Conservation (phyloP, 2,113 vertebrate species). For the Macrotus californicus region DNA sequence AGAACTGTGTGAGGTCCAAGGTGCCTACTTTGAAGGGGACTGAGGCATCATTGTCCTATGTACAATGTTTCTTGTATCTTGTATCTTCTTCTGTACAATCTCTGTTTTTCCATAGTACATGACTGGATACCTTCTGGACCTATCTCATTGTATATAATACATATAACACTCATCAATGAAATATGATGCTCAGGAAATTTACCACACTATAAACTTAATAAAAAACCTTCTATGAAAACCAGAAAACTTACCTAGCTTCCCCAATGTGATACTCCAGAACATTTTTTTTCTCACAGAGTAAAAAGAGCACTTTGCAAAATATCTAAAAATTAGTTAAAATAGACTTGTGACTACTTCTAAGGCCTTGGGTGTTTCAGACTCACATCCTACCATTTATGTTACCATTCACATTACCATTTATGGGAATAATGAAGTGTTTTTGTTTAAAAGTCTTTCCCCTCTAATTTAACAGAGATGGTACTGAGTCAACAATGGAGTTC, state of each 20-base stretch:
- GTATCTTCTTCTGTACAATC: no score
- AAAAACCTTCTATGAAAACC: not conserved
- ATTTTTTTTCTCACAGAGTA: not conserved
- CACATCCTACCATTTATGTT: not conserved
- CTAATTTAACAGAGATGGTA: slow-evolving; percentile 57
- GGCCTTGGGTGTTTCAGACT: not conserved
- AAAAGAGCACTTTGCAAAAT: slow-evolving; percentile 23
- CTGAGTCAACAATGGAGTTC: slow-evolving; percentile 57
- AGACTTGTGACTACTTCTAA: not conserved
- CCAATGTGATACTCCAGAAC: not conserved
- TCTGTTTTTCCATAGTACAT: no score
- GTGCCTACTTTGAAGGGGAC: no score
- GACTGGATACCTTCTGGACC: no score
- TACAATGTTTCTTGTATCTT: no score
- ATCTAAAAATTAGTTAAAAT: not conserved
- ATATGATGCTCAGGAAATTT: not conserved
- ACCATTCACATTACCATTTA: slow-evolving; percentile 20
- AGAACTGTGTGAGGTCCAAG: no score
- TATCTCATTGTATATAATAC: not conserved
- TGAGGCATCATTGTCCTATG: no score
- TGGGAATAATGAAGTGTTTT: slow-evolving; percentile 58
- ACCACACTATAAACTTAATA: not conserved
- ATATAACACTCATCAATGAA: slow-evolving; percentile 2
- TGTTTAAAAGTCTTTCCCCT: slow-evolving; percentile 46
- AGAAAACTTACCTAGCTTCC: not conserved